These are phyloP conservation scores for Corythaeola cristata DNA, from an alignment of 2,113 vertebrate genomes.

Conservation along the genomic window DNA sequence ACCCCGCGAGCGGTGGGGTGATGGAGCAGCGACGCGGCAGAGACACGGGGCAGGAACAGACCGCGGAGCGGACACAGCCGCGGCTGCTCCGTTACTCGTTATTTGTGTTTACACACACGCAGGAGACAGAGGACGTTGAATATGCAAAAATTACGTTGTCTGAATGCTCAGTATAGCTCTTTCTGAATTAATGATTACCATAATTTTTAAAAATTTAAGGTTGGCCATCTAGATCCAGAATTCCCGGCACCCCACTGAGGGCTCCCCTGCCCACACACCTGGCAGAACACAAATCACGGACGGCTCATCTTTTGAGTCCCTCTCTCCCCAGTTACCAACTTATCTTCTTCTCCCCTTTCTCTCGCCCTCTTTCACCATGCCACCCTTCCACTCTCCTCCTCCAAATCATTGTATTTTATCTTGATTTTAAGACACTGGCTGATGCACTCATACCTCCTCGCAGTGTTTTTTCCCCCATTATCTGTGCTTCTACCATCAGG, in stretches of 20 bases:
- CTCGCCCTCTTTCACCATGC: background rate
- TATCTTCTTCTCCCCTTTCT: background rate
- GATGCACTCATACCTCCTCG: background rate
- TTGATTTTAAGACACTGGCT: background rate
- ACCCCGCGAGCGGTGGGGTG: background rate
- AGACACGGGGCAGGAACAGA: background rate
- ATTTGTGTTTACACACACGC: background rate
- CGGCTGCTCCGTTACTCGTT: background rate
- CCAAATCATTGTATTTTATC: background rate
- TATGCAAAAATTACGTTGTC: background rate
- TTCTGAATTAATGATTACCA: rapidly evolving
- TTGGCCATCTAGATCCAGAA: no score
- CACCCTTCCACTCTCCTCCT: background rate
- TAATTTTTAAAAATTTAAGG: background rate
- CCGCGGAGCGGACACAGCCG: no score
- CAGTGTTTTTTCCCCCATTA: no score
- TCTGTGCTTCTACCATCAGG: background rate
- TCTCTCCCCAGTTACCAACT: no score
- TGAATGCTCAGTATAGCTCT: background rate
- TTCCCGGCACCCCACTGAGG: background rate
- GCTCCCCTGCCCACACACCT: background rate
- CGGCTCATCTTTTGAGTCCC: background rate
- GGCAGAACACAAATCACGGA: no score
- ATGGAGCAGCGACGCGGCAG: background rate
- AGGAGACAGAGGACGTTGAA: background rate